Evolutionary conservation across 2,797 vertebrate species (phyloP).

Genomic region (Cossypha heuglini): DNA sequence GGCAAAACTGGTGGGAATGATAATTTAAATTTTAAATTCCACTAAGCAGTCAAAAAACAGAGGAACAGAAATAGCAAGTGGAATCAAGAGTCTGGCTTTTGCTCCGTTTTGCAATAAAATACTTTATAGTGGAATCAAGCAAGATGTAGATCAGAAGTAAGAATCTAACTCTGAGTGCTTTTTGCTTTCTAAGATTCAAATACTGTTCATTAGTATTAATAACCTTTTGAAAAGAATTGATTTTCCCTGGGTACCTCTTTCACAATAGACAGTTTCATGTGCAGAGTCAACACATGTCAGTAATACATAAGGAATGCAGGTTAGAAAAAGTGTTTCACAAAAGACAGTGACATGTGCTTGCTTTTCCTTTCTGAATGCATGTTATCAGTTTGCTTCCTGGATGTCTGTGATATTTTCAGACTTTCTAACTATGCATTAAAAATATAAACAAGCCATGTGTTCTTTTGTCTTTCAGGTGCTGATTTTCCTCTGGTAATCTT

Average conservation of each 20-base stretch:
- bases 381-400: neutral
- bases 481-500: neutral
- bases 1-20: neutral
- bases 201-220: neutral
- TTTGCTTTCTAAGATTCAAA: neutral
- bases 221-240: neutral
- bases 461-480: neutral
- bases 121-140: neutral
- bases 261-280: neutral
- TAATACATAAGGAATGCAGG: neutral
- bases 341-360: neutral
- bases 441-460: neutral
- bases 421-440: neutral
- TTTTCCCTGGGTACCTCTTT: neutral
- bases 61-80: neutral
- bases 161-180: neutral
- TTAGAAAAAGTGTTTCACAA: neutral
- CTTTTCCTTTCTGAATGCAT: neutral
- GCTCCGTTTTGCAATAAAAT: neutral
- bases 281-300: neutral
- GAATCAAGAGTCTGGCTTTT: neutral
- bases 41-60: neutral
- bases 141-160: neutral
- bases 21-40: neutral
- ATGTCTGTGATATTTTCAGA: neutral